phyloP scores from a whole-genome alignment of 2,797 vertebrate genomes.

The Crotalus adamanteus region DNA sequence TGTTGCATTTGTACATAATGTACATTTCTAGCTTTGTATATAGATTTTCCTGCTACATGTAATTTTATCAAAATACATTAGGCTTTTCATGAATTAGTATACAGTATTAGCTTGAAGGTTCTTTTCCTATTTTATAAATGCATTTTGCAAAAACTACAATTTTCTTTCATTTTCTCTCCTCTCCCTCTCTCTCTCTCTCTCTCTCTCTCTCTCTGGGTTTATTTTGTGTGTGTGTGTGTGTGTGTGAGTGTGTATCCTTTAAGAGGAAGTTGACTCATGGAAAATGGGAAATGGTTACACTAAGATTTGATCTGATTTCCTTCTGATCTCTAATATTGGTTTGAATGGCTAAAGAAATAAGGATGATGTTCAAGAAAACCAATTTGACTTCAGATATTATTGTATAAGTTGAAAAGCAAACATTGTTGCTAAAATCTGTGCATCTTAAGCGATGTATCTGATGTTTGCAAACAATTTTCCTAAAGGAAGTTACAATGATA shows the following conservation, averaged over 20 bases:
- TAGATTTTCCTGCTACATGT: neutral
- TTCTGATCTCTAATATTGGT: neutral
- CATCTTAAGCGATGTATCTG: neutral
- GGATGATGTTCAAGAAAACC: neutral
- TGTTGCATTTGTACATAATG: neutral
- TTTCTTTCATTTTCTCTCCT: neutral
- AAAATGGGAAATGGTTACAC: neutral
- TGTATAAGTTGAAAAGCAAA: neutral
- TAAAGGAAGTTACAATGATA: neutral
- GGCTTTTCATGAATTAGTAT: neutral
- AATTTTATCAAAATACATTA: neutral
- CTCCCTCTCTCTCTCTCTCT: no score
- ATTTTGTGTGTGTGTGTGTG: no score
- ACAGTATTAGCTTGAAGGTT: neutral
- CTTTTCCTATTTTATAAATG: neutral
- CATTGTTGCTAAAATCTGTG: neutral
- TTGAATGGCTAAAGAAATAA: neutral
- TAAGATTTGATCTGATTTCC: neutral
- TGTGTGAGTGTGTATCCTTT: neutral
- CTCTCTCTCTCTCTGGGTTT: neutral
- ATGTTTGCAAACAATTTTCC: neutral
- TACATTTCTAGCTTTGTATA: neutral
- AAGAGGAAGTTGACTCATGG: neutral
- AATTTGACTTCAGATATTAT: neutral
- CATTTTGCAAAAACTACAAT: neutral